Base-by-base conservation (phyloP, 2,888 invertebrate species). In the Aromia moschata region DNA sequence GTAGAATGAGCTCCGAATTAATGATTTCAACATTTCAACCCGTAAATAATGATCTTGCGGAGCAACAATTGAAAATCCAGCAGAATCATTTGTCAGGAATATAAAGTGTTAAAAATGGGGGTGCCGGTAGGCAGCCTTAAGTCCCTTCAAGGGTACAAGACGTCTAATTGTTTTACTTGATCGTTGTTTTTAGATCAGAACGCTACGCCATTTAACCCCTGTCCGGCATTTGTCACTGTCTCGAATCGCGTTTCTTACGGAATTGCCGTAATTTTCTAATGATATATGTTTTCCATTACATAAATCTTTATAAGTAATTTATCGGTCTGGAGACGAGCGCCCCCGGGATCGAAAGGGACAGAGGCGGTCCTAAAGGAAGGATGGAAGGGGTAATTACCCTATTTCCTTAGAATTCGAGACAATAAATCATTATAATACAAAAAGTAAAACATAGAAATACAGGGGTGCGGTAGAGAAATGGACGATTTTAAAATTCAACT, bases 41-140 rank as follows among this genome's bases (percentile, higher is more conserved):
- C 61, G 64, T 65, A 62, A 62, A 58, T 68, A 65, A 68, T 65
- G 64, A 68, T 68, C 64, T 65, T 56, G 58, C 65, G 61, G 62
- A 65, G 68, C 68, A 68, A 68, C 68, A 68, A 69, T 68, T 69
- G 68, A 67, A 69, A 67, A 66, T 63, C 65, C 62, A 47, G 60
- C 60, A 57, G 62, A 59, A 67, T 76, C 76, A 77, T 79, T 79
- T 79, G 78, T 79, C 79, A 79, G 70, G 75, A 77, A 74, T 76
- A 84, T 83, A 79, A 82, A 81, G 80, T 82, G 82, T 76, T 76
- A 77, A 76, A 77, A 77, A 76, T 75, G 74, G 72, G 74, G 69
- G 74, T 70, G 70, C 70, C 43, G 49, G 60, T 49, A 56, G 64
- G 60, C 53, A 60, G 55, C 64, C 60, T 64, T 67, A 65, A 64